A percentile compares a stretch with the other conserved stretches of the same genome.
Evolutionary conservation across 2,888 invertebrate species (phyloP).

Genomic region (Campoplex capitator): DNA sequence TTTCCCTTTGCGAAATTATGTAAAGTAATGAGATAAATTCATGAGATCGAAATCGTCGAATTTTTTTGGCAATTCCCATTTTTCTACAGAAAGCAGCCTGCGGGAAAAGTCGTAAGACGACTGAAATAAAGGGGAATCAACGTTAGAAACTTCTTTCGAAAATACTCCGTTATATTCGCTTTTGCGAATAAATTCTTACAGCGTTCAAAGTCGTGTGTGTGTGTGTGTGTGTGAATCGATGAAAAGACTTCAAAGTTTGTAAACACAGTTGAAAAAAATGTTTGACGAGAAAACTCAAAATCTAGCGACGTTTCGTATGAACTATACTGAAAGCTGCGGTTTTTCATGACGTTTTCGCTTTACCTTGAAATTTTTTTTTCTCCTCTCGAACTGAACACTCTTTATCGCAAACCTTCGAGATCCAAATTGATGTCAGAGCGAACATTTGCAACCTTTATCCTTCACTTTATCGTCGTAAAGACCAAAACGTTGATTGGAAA

Average conservation of each 20-base stretch:
- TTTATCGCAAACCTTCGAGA: not conserved
- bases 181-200: not conserved
- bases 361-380: not conserved
- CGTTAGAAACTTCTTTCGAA: not conserved
- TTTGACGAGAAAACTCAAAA: not conserved
- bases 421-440: not conserved
- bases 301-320: not conserved
- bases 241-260: not conserved
- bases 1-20: slow-evolving; percentile 37
- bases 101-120: not conserved
- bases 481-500: not conserved
- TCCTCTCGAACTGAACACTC: not conserved
- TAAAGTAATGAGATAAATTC: slow-evolving; percentile 49
- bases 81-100: not conserved
- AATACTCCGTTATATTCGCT: not conserved
- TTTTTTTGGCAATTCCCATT: not conserved
- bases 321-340: not conserved
- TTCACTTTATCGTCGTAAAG: not conserved
- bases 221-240: not conserved
- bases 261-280: not conserved
- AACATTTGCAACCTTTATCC: not conserved
- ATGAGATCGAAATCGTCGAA: slow-evolving; percentile 42
- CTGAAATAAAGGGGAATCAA: not conserved
- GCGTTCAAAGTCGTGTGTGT: not conserved
- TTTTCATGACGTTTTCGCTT: not conserved